Base-by-base conservation (phyloP, 2,797 vertebrate species). In the Tapera naevia region DNA sequence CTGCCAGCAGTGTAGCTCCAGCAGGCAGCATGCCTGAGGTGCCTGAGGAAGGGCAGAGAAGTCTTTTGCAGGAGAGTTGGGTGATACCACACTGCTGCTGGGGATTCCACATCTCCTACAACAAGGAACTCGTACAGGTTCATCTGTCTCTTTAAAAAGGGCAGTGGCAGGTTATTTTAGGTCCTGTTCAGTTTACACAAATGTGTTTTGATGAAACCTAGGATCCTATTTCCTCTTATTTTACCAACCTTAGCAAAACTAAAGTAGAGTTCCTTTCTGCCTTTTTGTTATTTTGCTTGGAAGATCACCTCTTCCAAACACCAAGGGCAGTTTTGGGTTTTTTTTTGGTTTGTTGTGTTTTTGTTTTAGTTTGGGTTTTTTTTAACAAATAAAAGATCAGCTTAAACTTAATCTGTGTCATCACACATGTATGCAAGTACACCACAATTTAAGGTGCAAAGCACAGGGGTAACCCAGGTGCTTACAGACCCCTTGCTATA, bases 181-280 rank as follows among this genome's bases (percentile, higher is more conserved):
- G 60, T 3, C 35, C 71, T 39, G 12, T n/a, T 71, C 21, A 3
- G 41, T 84, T 94, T 91, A 70, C n/a, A 46, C 43, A 81, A 72
- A 51, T 37, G 23, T 64, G 41, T 82, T 90, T 82, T 81, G 37
- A 91, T 50, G 94, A 90, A 90, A 84, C 19, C 19, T 57, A 57
- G 53, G 62, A 88, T 80, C n/a, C 21, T 10, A 28, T 58, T 93
- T 89, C 74, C 35, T 93, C 69, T 86, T 95, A 71, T 94, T 93
- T 91, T 78, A 93, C 94, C 64, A 94, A 61, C 24, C 88, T 82
- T 17, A 67, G 35, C 62, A 86, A 91, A 93, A 78, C 37, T 60
- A 6, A 17, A 60, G 7, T 7, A 2, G 23, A 80, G 37, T 28
- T 78, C 28, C 56, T 57, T 17, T 17, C 45, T 23, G 6, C 3